A percentile compares a stretch with the other conserved stretches of the same genome.
Evolutionary conservation across 2,888 invertebrate genomes (phyloP).

Genomic region (Serrognathus titanus): DNA sequence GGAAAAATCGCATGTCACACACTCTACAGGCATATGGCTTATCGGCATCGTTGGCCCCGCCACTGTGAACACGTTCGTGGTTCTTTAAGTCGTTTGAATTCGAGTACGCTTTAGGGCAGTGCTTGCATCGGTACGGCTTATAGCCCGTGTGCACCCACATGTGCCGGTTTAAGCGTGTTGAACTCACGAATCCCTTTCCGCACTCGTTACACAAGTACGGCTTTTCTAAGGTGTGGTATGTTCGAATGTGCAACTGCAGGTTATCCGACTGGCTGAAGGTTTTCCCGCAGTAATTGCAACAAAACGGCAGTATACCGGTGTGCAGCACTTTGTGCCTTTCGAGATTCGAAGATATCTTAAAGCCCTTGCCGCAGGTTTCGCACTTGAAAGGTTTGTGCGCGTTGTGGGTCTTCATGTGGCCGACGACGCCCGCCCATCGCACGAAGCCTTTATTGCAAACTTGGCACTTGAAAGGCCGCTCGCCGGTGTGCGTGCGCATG

Average conservation of each 20-base stretch:
- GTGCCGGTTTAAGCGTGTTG: slow-evolving; percentile 42
- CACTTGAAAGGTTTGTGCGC: slow-evolving; percentile 41
- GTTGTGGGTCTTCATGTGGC: slow-evolving; percentile 44
- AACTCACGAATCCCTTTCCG: slow-evolving; percentile 44
- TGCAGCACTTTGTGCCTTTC: slow-evolving; percentile 44
- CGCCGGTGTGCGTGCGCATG: slow-evolving; percentile 59
- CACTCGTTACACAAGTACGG: slow-evolving; percentile 45
- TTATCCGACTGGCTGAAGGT: slow-evolving; percentile 44
- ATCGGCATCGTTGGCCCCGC: slow-evolving; percentile 29
- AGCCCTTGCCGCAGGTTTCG: slow-evolving; percentile 41
- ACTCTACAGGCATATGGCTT: slow-evolving; percentile 38
- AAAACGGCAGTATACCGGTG: slow-evolving; percentile 38
- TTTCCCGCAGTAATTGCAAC: slow-evolving; percentile 44
- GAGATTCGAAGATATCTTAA: slow-evolving; percentile 43
- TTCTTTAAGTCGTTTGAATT: slow-evolving; percentile 42
- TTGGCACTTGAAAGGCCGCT: slow-evolving; percentile 44
- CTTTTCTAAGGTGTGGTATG: slow-evolving; percentile 43
- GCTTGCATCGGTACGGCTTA: slow-evolving; percentile 40
- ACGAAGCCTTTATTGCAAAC: slow-evolving; percentile 44
- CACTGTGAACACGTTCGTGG: slow-evolving; percentile 35
- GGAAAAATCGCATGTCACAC: slow-evolving; percentile 40
- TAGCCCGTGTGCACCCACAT: slow-evolving; percentile 44
- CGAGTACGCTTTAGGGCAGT: slow-evolving; percentile 40
- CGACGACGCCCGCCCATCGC: slow-evolving; percentile 43
- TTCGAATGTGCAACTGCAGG: slow-evolving; percentile 42